These are phyloP conservation scores for Brachionus calyciflorus DNA, from an alignment of 1,140 invertebrate species.

Conservation along the genomic window DNA sequence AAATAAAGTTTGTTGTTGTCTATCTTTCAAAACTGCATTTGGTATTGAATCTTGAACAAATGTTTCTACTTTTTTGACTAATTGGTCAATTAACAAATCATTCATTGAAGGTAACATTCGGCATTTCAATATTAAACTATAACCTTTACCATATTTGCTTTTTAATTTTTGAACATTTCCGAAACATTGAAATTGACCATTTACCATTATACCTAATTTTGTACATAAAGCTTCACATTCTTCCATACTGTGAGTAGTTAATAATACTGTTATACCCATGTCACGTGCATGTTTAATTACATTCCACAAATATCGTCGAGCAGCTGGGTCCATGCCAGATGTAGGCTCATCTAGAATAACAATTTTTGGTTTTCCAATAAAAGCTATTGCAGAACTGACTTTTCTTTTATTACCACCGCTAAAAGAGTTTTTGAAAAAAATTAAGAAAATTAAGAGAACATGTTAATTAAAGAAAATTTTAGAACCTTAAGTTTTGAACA, in stretches of 20 bases:
- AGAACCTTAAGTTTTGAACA: constrained; percentile 45
- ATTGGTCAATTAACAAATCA: not conserved
- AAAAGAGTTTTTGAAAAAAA: not conserved
- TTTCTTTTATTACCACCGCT: constrained; percentile 82
- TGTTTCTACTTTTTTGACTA: constrained; percentile 15
- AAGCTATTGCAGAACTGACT: constrained; percentile 83
- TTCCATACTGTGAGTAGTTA: constrained; percentile 55
- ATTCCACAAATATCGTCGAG: constrained; percentile 43
- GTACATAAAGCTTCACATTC: constrained; percentile 51
- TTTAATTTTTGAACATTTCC: constrained; percentile 56
- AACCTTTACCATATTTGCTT: constrained; percentile 58
- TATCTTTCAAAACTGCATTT: constrained; percentile 27
- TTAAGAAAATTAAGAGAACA: not conserved
- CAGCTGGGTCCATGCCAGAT: constrained; percentile 45
- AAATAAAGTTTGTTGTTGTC: constrained; percentile 39
- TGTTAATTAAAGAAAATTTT: not conserved
- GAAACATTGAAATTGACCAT: constrained; percentile 52
- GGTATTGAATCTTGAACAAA: constrained; percentile 39
- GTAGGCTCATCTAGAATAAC: constrained; percentile 59
- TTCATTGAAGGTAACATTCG: not conserved
- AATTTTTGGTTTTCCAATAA: constrained; percentile 66
- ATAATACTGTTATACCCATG: constrained; percentile 49
- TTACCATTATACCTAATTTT: constrained; percentile 54
- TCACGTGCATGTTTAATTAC: constrained; percentile 45
- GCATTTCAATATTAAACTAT: constrained; percentile 58